Evolutionary conservation across 1,140 invertebrate species (phyloP).

Genomic region (Pogonus chalceus): DNA sequence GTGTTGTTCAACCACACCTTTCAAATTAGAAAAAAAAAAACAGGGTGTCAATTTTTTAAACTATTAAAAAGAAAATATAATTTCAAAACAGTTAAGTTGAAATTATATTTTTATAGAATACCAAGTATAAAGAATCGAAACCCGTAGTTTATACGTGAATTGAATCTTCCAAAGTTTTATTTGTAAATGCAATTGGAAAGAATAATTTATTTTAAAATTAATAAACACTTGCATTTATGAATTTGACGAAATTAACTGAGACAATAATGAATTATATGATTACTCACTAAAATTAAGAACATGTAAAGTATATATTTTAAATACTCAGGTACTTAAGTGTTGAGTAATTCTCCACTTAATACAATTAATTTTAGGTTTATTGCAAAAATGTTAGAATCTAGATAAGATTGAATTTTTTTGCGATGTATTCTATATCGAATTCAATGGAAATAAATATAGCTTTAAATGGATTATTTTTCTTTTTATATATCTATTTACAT

Average conservation of each 20-base stretch:
- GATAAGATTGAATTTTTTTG: not conserved
- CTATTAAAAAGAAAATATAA: no score
- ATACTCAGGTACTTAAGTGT: conserved; percentile 3
- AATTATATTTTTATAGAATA: no score
- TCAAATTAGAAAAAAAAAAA: no score
- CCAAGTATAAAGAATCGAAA: no score
- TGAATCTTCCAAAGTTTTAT: no score
- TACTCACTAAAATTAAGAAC: not conserved
- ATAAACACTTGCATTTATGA: not conserved
- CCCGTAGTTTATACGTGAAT: no score
- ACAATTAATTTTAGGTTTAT: not conserved
- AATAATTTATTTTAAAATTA: no score
- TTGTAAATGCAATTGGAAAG: no score
- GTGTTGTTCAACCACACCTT: no score
- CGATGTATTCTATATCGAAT: conserved; percentile 1
- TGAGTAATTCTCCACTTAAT: not conserved
- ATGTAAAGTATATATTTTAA: not conserved
- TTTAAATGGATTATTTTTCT: not conserved
- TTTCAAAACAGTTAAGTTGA: no score
- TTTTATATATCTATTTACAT: no score
- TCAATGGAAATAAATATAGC: not conserved
- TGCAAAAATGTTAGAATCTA: not conserved
- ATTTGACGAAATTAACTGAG: not conserved
- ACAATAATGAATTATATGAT: not conserved
- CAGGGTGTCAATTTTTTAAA: no score